Conservation (phyloP, 2,113 vertebrate genomes). For the Cichladusa arquata region DNA sequence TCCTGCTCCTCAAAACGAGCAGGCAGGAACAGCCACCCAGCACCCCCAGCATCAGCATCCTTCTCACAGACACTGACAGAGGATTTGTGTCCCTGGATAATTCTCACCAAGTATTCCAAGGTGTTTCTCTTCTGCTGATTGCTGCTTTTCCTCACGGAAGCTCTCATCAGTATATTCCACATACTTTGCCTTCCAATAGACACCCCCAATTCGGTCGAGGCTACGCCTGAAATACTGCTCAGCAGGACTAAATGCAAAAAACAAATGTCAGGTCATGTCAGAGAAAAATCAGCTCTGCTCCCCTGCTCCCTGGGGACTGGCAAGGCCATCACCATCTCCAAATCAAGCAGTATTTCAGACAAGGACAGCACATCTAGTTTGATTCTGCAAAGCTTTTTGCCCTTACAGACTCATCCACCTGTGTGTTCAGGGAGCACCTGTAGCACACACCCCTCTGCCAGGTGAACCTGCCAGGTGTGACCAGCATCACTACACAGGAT, state of each 20-base stretch:
- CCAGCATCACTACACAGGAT: not conserved
- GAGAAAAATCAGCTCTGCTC: not conserved
- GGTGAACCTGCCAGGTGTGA: not conserved
- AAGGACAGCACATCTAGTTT: not conserved
- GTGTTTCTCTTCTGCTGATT: conserved; percentile 64
- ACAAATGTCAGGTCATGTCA: not conserved
- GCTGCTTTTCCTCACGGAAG: conserved; percentile 68
- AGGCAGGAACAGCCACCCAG: not conserved
- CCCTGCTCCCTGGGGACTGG: not conserved
- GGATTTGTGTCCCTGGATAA: not conserved
- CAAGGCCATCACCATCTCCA: not conserved
- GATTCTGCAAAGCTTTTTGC: not conserved
- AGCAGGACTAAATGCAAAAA: conserved; percentile 55
- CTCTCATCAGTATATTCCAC: conserved; percentile 75
- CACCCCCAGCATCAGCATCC: not conserved
- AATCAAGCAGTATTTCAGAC: not conserved
- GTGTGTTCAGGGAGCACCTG: not conserved
- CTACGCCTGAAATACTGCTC: conserved; percentile 69
- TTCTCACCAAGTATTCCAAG: conserved; percentile 77
- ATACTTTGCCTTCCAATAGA: conserved; percentile 77
- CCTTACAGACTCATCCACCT: not conserved
- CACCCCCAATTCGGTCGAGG: conserved; percentile 66
- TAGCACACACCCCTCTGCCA: not conserved
- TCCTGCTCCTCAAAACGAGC: not conserved
- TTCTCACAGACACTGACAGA: not conserved